Evolutionary conservation across 2,888 invertebrate species (phyloP).

Genomic region (Zeuzera pyrina): DNA sequence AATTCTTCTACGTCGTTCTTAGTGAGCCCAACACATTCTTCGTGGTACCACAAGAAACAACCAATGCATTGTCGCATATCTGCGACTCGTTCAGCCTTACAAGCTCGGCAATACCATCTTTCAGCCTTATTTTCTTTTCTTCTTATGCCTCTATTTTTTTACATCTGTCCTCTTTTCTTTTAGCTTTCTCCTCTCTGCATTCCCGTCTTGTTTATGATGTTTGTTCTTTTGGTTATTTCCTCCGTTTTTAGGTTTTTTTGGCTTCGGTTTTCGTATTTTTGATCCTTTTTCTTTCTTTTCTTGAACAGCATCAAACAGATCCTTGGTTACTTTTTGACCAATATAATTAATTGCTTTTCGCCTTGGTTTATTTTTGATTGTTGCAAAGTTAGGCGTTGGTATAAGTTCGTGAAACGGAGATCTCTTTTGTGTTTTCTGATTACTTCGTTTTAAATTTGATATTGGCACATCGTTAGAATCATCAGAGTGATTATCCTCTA

Average conservation of each 20-base stretch:
- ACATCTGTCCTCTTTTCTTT: background rate
- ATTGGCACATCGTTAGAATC: constrained; percentile 5
- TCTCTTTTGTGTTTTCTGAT: constrained; percentile 3
- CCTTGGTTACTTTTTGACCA: constrained; percentile 12
- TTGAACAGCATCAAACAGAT: constrained; percentile 7
- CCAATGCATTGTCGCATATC: constrained; percentile 6
- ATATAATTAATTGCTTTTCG: constrained; percentile 13
- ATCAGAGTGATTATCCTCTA: too few relatives aligned
- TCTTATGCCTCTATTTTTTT: constrained; percentile 3
- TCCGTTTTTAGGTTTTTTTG: too few relatives aligned
- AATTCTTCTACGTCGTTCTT: constrained; percentile 5
- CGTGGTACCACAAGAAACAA: constrained; percentile 7
- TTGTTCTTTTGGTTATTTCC: too few relatives aligned
- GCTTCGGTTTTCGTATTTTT: constrained; percentile 4
- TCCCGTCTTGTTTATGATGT: background rate
- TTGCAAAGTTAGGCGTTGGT: constrained; percentile 11
- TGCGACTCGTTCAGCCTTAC: constrained; percentile 1
- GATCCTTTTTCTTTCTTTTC: constrained; percentile 2
- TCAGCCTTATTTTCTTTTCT: constrained; percentile 3
- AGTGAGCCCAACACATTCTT: constrained; percentile 6
- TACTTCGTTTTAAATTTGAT: constrained; percentile 1
- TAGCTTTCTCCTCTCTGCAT: background rate
- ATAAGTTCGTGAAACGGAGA: constrained; percentile 10
- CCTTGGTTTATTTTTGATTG: constrained; percentile 9
- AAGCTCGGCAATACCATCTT: constrained; percentile 7